phyloP scores from a whole-genome alignment of 2,888 invertebrate genomes.

The Apoderus coryli region DNA sequence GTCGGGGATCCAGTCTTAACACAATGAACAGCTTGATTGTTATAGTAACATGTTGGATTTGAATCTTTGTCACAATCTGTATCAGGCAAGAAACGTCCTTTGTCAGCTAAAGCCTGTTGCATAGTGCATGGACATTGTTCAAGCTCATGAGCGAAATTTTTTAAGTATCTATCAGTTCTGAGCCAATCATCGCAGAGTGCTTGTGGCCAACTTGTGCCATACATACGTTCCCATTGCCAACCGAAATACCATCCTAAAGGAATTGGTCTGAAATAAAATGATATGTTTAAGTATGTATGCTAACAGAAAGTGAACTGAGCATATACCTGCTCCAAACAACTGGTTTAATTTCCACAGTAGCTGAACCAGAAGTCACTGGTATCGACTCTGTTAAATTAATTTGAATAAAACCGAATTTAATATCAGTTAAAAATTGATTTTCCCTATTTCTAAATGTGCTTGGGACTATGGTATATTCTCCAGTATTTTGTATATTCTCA shows the following conservation, averaged over 20 bases:
- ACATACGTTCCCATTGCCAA: conserved; percentile 70
- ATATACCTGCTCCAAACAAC: conserved; percentile 61
- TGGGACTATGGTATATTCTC: conserved; percentile 58
- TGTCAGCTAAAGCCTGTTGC: conserved; percentile 80
- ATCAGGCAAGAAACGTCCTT: conserved; percentile 85
- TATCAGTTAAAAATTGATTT: conserved; percentile 52
- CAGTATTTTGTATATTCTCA: conserved; percentile 35
- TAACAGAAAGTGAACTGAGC: too few species aligned
- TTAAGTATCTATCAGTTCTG: conserved; percentile 61
- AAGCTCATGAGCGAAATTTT: conserved; percentile 74
- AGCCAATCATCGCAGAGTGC: conserved; percentile 84
- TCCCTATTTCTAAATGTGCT: conserved; percentile 54
- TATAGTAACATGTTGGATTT: conserved; percentile 76
- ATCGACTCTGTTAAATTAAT: conserved; percentile 71
- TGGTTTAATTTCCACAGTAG: conserved; percentile 23
- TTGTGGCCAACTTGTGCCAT: conserved; percentile 72
- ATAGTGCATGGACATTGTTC: conserved; percentile 84
- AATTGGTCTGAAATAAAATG: conserved; percentile 44
- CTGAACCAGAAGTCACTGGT: conserved; percentile 16
- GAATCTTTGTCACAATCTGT: conserved; percentile 82
- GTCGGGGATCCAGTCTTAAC: conserved; percentile 81
- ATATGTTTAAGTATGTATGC: background rate
- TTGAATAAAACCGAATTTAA: conserved; percentile 76
- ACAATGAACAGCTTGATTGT: conserved; percentile 83
- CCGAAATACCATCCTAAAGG: conserved; percentile 88